Conservation (phyloP, 2,113 vertebrate genomes). For the Coracopsis vasa region DNA sequence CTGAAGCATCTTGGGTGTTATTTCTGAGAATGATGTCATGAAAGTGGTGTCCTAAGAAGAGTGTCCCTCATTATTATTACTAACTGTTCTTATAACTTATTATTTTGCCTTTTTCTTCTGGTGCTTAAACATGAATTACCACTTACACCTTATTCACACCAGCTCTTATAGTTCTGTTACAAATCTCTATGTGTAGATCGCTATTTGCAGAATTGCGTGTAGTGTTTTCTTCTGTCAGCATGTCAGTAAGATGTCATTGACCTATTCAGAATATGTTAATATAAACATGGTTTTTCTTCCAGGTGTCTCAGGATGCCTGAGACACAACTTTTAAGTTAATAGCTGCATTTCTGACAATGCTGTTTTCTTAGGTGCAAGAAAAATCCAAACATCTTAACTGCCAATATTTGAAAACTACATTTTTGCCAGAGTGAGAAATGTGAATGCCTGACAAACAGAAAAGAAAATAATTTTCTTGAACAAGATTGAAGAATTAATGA, state of each 20-base stretch:
- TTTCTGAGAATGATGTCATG: neutral
- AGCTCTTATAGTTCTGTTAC: neutral
- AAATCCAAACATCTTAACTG: neutral
- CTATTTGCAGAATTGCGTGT: neutral
- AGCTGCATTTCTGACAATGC: neutral
- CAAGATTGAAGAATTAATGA: neutral
- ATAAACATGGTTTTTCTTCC: neutral
- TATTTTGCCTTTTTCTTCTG: neutral
- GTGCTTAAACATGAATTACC: neutral
- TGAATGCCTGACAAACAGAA: neutral
- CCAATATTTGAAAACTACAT: neutral
- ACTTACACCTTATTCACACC: neutral
- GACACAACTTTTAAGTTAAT: neutral
- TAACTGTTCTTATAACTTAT: neutral
- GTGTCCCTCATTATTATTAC: no score
- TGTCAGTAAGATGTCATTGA: neutral
- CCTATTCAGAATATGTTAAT: neutral
- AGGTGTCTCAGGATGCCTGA: neutral
- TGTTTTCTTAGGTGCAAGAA: neutral
- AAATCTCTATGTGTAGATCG: neutral
- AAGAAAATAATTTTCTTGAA: neutral
- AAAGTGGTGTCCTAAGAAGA: neutral
- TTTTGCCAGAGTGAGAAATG: neutral
- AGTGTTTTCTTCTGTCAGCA: neutral
- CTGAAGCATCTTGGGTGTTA: neutral